These are phyloP conservation scores for Dasypus novemcinctus DNA, from an alignment of 2,113 vertebrate genomes.

Conservation along the genomic window DNA sequence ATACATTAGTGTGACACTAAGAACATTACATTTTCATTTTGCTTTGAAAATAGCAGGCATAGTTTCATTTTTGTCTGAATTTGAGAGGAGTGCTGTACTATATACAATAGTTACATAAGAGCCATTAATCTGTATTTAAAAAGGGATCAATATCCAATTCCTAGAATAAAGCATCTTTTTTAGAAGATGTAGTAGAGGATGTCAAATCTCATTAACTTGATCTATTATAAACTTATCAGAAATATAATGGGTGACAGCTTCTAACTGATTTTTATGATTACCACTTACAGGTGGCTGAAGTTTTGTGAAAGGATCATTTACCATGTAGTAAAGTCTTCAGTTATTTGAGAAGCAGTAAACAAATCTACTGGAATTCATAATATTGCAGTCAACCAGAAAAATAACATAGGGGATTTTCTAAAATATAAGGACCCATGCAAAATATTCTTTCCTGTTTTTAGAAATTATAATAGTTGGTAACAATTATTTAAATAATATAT, in stretches of 20 bases:
- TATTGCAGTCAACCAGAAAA: conserved; percentile 32
- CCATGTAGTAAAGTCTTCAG: not conserved
- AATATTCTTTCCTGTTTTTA: not conserved
- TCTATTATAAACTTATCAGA: conserved; percentile 69
- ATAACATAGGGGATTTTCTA: not conserved
- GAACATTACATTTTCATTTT: not conserved
- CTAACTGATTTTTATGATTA: conserved; percentile 59
- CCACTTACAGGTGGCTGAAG: conserved; percentile 23
- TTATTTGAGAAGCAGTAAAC: conserved; percentile 48
- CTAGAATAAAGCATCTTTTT: conserved; percentile 25
- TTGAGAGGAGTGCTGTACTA: not conserved
- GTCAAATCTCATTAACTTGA: conserved; percentile 55
- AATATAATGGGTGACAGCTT: conserved; percentile 65
- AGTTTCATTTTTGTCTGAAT: not conserved
- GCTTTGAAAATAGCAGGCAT: not conserved
- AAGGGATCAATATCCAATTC: conserved; percentile 62
- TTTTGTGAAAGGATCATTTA: conserved; percentile 21
- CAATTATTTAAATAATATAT: not conserved
- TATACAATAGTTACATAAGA: not conserved
- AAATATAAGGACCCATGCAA: not conserved
- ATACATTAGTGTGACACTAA: not conserved
- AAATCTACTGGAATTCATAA: conserved; percentile 34
- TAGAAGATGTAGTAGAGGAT: conserved; percentile 40
- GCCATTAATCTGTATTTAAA: conserved; percentile 45
- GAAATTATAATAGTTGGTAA: not conserved